A percentile compares a stretch with the other conserved stretches of the same genome.
Evolutionary conservation across 2,888 invertebrate species (phyloP).

Genomic region (Ornithoptera alexandrae): DNA sequence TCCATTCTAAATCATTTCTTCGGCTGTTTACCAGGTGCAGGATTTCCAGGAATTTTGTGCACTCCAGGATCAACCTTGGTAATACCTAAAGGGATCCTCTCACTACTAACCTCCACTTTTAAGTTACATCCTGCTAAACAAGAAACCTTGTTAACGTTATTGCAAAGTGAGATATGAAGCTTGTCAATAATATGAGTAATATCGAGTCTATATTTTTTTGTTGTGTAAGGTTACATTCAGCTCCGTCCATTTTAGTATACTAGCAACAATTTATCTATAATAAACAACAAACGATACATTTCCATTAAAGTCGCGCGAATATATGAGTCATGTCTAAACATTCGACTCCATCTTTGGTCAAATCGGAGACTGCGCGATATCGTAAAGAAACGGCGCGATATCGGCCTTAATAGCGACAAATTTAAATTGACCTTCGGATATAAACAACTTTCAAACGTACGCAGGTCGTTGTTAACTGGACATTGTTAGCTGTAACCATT

Average conservation of each 20-base stretch:
- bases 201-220: no score
- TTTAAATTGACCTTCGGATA: constrained; percentile 29
- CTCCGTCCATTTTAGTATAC: constrained; percentile 20
- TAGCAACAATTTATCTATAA: constrained; percentile 24
- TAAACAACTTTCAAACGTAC: constrained; percentile 14
- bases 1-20: no score
- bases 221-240: background rate
- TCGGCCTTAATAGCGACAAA: constrained; percentile 43
- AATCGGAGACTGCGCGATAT: constrained; percentile 49
- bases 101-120: no score
- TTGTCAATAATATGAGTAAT: no score
- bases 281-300: constrained; percentile 15
- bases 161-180: no score
- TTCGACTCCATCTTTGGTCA: constrained; percentile 56
- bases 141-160: no score
- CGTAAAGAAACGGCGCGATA: constrained; percentile 44
- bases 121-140: no score
- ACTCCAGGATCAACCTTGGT: no score
- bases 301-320: constrained; percentile 35
- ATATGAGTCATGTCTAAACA: constrained; percentile 49
- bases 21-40: no score
- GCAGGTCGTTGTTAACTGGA: constrained; percentile 36
- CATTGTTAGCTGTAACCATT: constrained; percentile 12
- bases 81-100: no score
- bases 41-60: no score